Percentiles rank a stretch among this genome's conserved stretches.
Conservation (phyloP, 2,113 vertebrate species). For the Speoplatyrhinus poulsoni region DNA sequence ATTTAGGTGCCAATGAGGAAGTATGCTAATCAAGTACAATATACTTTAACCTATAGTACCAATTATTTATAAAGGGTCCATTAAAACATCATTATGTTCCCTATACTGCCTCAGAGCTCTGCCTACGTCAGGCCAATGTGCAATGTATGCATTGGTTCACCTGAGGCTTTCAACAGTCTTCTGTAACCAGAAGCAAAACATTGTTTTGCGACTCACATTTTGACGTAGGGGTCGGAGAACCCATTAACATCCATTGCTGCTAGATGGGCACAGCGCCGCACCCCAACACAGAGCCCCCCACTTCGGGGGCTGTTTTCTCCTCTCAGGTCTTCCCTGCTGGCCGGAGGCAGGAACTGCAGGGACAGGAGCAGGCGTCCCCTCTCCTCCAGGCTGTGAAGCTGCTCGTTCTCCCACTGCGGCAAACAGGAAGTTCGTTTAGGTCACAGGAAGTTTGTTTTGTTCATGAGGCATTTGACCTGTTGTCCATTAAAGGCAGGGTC, state of each 20-base stretch:
- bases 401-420: constrained; percentile 80
- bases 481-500: too few relatives aligned
- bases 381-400: constrained; percentile 82
- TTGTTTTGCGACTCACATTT: constrained; percentile 77
- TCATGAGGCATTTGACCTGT: too few relatives aligned
- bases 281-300: constrained; percentile 81
- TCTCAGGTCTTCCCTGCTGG: constrained; percentile 7
- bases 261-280: constrained; percentile 84
- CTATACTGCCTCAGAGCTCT: too few relatives aligned
- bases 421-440: neutral
- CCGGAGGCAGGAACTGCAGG: constrained; percentile 74
- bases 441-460: too few relatives aligned
- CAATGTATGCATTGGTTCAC: too few relatives aligned
- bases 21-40: too few relatives aligned
- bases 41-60: too few relatives aligned
- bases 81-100: too few relatives aligned
- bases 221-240: constrained; percentile 88
- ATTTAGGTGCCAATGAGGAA: too few relatives aligned
- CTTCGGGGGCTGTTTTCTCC: constrained; percentile 16
- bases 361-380: constrained; percentile 83
- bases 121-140: too few relatives aligned
- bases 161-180: neutral
- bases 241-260: constrained; percentile 90
- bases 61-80: too few relatives aligned
- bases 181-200: too few relatives aligned